Evolutionary conservation across 2,888 invertebrate species (phyloP).

Genomic region (Torymus texanus): DNA sequence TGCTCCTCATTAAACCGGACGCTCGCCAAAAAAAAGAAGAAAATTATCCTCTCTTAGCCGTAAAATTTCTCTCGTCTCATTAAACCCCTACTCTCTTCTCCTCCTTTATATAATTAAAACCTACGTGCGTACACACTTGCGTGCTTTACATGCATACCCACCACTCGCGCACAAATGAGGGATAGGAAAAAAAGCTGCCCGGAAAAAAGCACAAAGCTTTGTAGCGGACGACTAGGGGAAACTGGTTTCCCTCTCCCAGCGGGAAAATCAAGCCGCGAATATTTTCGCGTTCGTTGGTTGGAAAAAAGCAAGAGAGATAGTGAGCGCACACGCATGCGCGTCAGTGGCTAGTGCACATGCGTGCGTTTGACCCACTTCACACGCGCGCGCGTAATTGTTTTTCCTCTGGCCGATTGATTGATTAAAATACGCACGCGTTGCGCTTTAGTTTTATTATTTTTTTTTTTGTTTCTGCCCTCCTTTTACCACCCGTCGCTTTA

Average conservation of each 20-base stretch:
- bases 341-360: neutral
- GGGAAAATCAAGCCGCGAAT: slow-evolving; percentile 14
- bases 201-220: slow-evolving; percentile 19
- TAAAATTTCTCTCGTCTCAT: neutral
- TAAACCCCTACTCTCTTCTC: neutral
- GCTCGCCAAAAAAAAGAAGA: neutral
- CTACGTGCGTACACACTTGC: neutral
- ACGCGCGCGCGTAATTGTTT: slow-evolving; percentile 2
- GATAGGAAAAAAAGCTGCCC: neutral
- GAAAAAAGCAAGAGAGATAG: slow-evolving; percentile 1
- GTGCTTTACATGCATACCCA: neutral
- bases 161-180: neutral
- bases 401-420: slow-evolving; percentile 32
- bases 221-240: slow-evolving; percentile 1
- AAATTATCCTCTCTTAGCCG: slow-evolving; percentile 10
- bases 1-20: slow-evolving; percentile 9
- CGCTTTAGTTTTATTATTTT: neutral
- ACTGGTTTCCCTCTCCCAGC: neutral
- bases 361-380: slow-evolving; percentile 34
- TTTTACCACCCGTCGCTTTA: too few species aligned
- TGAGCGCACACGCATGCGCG: neutral
- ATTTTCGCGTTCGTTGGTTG: neutral
- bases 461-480: too few species aligned
- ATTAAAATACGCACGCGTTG: slow-evolving; percentile 27
- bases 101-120: slow-evolving; percentile 35